Evolutionary conservation across 2,113 vertebrate genomes (phyloP).

Genomic region (Scomber scombrus): DNA sequence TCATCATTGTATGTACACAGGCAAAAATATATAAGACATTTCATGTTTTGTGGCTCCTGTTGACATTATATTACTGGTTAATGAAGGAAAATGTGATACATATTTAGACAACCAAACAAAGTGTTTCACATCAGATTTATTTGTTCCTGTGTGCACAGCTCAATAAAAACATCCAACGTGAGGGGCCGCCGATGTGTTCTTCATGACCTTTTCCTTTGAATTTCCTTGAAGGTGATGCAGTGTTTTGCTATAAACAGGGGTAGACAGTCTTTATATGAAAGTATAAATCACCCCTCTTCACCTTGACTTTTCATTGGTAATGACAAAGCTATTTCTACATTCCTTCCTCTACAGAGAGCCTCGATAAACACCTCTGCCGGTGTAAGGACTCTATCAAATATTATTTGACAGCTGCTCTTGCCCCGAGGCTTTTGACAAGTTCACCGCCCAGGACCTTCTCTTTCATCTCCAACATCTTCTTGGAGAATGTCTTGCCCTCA

Average conservation of each 20-base stretch:
- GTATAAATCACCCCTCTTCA: background rate
- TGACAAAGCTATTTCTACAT: background rate
- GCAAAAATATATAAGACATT: no score
- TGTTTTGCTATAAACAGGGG: background rate
- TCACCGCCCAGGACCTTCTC: background rate
- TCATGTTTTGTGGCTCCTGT: no score
- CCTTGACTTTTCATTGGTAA: background rate
- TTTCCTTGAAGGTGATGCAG: background rate
- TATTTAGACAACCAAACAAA: no score
- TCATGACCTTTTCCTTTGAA: background rate
- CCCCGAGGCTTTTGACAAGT: background rate
- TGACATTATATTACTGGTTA: no score
- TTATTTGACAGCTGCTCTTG: background rate
- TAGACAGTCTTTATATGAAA: background rate
- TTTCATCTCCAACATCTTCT: background rate
- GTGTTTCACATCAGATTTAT: no score
- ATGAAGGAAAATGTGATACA: no score
- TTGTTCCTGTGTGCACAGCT: no score
- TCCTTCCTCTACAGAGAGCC: background rate
- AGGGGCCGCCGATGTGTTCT: background rate
- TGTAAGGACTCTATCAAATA: conserved; percentile 1
- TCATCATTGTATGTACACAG: no score
- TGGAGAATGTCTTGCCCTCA: background rate
- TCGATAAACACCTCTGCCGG: background rate
- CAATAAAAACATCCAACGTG: no score